A percentile compares a stretch with the other conserved stretches of the same genome.
These are phyloP conservation scores for Epinephelus malabaricus DNA, from an alignment of 2,797 vertebrate genomes.

Conservation along the genomic window DNA sequence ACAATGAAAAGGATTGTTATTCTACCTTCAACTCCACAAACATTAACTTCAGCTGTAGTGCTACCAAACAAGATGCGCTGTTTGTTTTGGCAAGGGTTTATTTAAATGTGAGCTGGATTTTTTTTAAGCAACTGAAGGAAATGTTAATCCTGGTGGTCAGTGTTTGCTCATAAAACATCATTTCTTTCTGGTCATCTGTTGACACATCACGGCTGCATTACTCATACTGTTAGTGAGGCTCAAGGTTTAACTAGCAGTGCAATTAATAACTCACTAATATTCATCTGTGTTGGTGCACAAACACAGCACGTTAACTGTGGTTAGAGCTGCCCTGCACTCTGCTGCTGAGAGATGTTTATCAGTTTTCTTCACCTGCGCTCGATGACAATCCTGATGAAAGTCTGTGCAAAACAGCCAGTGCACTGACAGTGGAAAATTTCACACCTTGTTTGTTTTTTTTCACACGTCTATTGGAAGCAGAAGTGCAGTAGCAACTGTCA, in stretches of 20 bases:
- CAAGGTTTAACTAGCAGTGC: background rate
- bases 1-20: conserved; percentile 45
- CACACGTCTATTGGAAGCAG: conserved; percentile 16
- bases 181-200: conserved; percentile 7
- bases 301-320: background rate
- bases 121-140: background rate
- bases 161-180: conserved; percentile 1
- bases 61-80: conserved; percentile 36
- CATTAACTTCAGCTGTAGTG: conserved; percentile 28
- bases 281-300: background rate
- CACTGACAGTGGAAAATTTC: conserved; percentile 8
- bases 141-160: background rate
- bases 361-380: conserved; percentile 3
- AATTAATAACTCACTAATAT: background rate
- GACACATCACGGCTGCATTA: background rate
- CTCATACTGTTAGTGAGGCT: conserved; percentile 14
- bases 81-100: conserved; percentile 31
- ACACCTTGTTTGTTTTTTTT: conserved; percentile 25
- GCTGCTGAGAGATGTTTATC: background rate
- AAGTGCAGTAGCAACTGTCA: conserved; percentile 5
- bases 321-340: background rate
- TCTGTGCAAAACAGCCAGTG: background rate
- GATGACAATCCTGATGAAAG: background rate
- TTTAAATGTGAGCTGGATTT: background rate
- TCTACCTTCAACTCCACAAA: conserved; percentile 39